Evolutionary conservation across 2,113 vertebrate genomes (phyloP).

Genomic region (Helogale parvula): DNA sequence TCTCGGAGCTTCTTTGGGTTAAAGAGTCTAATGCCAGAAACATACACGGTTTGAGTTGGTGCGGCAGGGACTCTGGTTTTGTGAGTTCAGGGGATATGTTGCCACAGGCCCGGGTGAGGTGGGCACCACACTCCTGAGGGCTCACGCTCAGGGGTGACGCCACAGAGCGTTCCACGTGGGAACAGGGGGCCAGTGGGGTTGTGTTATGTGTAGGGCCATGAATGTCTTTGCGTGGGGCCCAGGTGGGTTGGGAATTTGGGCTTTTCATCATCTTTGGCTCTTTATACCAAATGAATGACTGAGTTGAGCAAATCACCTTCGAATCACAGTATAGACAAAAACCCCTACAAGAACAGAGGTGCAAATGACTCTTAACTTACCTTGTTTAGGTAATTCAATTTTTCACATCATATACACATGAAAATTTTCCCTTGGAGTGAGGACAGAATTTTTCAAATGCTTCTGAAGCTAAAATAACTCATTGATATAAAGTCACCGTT

Average conservation of each 20-base stretch:
- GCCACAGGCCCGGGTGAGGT: constrained; percentile 97
- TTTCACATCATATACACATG: neutral
- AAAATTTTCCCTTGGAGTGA: neutral
- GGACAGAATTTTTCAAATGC: constrained; percentile 9
- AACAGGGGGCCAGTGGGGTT: neutral
- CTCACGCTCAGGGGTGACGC: constrained; percentile 41
- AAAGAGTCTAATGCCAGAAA: constrained; percentile 95
- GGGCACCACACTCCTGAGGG: constrained; percentile 65
- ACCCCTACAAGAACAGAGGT: neutral
- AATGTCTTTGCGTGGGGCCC: neutral
- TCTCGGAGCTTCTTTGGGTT: constrained; percentile 93
- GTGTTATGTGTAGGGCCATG: neutral
- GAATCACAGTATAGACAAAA: neutral
- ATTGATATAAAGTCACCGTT: neutral
- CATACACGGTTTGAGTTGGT: constrained; percentile 95
- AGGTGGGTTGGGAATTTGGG: neutral
- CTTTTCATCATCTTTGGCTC: constrained; percentile 32
- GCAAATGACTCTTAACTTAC: constrained; percentile 13
- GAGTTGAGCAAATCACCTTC: neutral
- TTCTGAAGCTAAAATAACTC: constrained; percentile 41
- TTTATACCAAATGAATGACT: constrained; percentile 46
- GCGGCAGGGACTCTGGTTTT: constrained; percentile 91
- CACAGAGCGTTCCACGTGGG: neutral
- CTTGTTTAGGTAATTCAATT: neutral
- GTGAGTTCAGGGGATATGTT: constrained; percentile 92